Evolutionary conservation across 2,797 vertebrate species (phyloP), one percentile per base, ranked within the genome.

Genomic region (Rhinatrema bivittatum): DNA sequence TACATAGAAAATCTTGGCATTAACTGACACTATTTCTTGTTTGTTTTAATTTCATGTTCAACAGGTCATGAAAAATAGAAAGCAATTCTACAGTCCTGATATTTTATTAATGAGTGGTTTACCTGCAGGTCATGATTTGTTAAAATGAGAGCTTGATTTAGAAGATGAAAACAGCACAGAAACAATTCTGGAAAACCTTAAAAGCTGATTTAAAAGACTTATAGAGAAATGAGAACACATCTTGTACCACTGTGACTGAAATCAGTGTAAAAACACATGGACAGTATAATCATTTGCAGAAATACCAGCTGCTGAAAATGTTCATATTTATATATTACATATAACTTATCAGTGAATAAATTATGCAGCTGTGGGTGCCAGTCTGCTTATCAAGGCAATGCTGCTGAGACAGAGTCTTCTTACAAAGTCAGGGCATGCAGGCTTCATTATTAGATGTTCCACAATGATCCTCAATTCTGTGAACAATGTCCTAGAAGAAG

Each of bases 401-500:
- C 93, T 96, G 60, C 83, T 94, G 58, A 91, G 86, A 69, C 93
- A 98, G 56, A 97, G 89, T 74, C 85, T 91, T 82, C 94, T 88
- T 73, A 99, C 87, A 79, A 98, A 91, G 62, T 74, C 79, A 2
- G 93, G 96, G 53, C 94, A 97, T 1, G 84, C 82, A 2, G 96
- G 96, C 59, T 97, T 98, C 93, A 92, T 98, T 71, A 96, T 87
- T 62, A 98, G 75, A 46, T 98, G 94, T 68, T 99, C 95, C 53
- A 98, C 74, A 40, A 97, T 87, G 53, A 96, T 90, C 50, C 91
- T 84, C 59, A 99, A 79, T 72, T 99, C 96, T 0, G 93, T 93
- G 73, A 99, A 98, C 50, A 99, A 81, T 42, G 88, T 91, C 73
- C 95, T 98, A 78, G n/a, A 60, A 72, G 29, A 36, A 36, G 60